Evolutionary conservation across 1,140 invertebrate species (phyloP).

Genomic region (Ericerus pela): DNA sequence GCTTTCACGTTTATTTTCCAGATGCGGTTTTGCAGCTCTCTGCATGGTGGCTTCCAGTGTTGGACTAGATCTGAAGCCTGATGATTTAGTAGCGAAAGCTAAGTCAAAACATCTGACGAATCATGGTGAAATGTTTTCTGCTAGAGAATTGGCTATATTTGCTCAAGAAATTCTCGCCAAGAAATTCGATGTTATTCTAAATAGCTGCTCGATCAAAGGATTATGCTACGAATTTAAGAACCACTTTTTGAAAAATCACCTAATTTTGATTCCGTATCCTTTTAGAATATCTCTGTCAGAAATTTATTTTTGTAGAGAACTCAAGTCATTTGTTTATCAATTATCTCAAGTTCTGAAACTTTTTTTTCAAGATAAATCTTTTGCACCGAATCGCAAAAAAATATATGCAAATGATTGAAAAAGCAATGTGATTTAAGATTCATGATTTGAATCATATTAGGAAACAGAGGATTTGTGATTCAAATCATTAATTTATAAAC

Average conservation of each 20-base stretch:
- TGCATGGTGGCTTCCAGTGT: constrained; percentile 31
- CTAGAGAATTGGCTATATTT: constrained; percentile 25
- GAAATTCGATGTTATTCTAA: constrained; percentile 21
- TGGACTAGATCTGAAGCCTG: constrained; percentile 18
- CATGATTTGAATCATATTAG: too few species aligned
- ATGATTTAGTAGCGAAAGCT: constrained; percentile 27
- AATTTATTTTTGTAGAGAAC: too few species aligned
- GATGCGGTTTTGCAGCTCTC: constrained; percentile 35
- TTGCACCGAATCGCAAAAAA: too few species aligned
- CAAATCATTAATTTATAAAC: too few species aligned
- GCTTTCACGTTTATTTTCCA: too few species aligned
- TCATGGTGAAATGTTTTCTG: constrained; percentile 38
- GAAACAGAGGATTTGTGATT: too few species aligned
- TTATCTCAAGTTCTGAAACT: too few species aligned
- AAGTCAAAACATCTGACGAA: constrained; percentile 28
- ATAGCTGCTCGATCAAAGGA: constrained; percentile 10
- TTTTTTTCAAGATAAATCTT: too few species aligned
- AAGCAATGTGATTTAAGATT: too few species aligned
- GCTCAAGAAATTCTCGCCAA: constrained; percentile 22
- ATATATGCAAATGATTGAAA: too few species aligned
- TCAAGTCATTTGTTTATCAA: too few species aligned
- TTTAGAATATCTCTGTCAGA: too few species aligned
- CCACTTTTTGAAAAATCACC: constrained; percentile 25
- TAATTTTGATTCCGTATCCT: constrained; percentile 33
- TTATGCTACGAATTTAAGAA: constrained; percentile 23